Evolutionary conservation across 1,140 invertebrate species (phyloP).

Genomic region (Drosophila malerkotliana): DNA sequence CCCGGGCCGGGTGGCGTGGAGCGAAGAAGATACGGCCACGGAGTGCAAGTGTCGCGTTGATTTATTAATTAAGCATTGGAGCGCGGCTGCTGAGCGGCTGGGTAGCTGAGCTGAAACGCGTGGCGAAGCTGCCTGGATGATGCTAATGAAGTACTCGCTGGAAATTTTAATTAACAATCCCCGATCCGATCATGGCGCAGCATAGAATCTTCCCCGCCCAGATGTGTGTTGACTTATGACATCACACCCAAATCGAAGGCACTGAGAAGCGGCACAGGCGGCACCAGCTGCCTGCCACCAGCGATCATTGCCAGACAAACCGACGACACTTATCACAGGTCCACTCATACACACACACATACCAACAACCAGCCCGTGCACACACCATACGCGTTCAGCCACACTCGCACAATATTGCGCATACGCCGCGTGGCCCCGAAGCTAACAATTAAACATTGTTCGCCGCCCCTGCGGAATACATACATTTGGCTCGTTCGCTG

Average conservation of each 20-base stretch:
- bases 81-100: slow-evolving; percentile 47
- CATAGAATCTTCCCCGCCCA: slow-evolving; percentile 38
- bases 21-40: slow-evolving; percentile 55
- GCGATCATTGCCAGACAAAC: slow-evolving; percentile 62
- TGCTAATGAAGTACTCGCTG: slow-evolving; percentile 79
- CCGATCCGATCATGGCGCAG: slow-evolving; percentile 55
- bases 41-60: slow-evolving; percentile 83
- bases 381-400: neutral
- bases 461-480: slow-evolving; percentile 50
- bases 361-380: neutral
- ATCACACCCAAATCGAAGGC: slow-evolving; percentile 61
- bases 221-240: slow-evolving; percentile 74
- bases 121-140: slow-evolving; percentile 55
- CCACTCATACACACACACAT: neutral
- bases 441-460: slow-evolving; percentile 60
- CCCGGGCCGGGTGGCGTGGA: slow-evolving; percentile 18
- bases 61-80: slow-evolving; percentile 83
- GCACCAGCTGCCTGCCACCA: slow-evolving; percentile 30
- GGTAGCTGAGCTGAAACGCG: slow-evolving; percentile 42
- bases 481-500: slow-evolving; percentile 27
- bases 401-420: slow-evolving; percentile 41
- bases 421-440: slow-evolving; percentile 66
- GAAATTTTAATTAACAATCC: slow-evolving; percentile 78
- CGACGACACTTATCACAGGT: slow-evolving; percentile 64
- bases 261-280: neutral